Conservation (phyloP, 2,888 invertebrate species). For the Griposia aprilina region DNA sequence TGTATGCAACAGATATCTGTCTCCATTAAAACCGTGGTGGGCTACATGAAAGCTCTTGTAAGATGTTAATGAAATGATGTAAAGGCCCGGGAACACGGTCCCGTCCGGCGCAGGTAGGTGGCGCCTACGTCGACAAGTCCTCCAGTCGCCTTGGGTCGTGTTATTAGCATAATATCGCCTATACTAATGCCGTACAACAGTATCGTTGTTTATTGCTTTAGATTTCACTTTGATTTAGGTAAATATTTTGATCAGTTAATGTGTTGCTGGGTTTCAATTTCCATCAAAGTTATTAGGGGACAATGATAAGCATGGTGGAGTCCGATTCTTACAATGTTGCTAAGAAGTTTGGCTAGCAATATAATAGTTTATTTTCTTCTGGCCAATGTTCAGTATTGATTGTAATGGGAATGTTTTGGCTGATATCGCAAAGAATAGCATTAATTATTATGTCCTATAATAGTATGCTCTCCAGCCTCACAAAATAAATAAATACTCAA, state of each 20-base stretch:
- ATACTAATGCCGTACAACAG: slow-evolving; percentile 54
- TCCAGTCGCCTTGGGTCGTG: slow-evolving; percentile 61
- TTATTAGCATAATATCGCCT: slow-evolving; percentile 69
- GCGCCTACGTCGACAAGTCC: slow-evolving; percentile 74
- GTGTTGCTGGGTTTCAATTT: slow-evolving; percentile 27
- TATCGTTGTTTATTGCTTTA: slow-evolving; percentile 53
- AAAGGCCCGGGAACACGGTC: slow-evolving; percentile 71
- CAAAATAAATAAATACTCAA: slow-evolving; percentile 18
- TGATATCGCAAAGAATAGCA: neutral
- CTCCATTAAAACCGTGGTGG: slow-evolving; percentile 69
- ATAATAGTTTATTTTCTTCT: neutral
- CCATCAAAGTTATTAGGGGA: slow-evolving; percentile 16
- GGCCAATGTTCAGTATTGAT: neutral
- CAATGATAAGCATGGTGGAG: slow-evolving; percentile 7
- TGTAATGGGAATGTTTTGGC: neutral
- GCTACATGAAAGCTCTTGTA: slow-evolving; percentile 74
- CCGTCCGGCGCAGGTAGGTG: slow-evolving; percentile 79
- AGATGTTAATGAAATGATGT: slow-evolving; percentile 78
- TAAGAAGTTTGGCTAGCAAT: neutral
- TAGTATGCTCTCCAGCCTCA: neutral
- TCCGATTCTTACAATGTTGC: slow-evolving; percentile 22
- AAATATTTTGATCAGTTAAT: slow-evolving; percentile 50
- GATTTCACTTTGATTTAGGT: slow-evolving; percentile 60
- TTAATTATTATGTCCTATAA: neutral
- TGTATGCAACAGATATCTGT: slow-evolving; percentile 61